Evolutionary conservation across 1,140 invertebrate genomes (phyloP), one percentile per base, ranked within the genome.

Genomic region (Pachyrhynchus sulphureomaculatus): DNA sequence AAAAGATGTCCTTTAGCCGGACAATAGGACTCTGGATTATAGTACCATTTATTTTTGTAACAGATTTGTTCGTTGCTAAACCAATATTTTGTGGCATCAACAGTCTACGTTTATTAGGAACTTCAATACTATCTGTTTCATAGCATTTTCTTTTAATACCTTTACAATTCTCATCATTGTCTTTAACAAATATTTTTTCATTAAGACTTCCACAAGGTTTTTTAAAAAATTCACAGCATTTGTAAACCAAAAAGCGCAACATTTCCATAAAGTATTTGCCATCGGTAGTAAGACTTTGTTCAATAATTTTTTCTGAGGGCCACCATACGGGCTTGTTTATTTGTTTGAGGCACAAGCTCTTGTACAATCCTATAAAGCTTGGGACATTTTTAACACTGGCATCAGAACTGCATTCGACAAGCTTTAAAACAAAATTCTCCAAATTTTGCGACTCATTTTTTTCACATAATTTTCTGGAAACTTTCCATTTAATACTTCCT

Each of bases 161-260:
- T 29, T 51, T 26, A 12, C 36, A 59, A 41, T 59, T 59, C 41
- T 59, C 56, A 24, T 59, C 56, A 47, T 53, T 44, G 13, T 21
- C 20, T 9, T 15, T 12, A 20, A 52, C 13, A 44, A 6, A 29
- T 12, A 15, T 44, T 3, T 29, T 32, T 4, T 8, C 17, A 36
- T 53, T 61, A 23, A 61, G 18, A 5, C 37, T 37, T 34, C 15
- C 57, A 21, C 13, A 33, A n/a, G 56, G 44, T 42, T 64, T 53
- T 51, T 56, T 60, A 42, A 61, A 67, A 64, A 64, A 67, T 12
- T 64, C 61, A 57, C 65, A 52, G 52, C 65, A 67, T 20, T 67
- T 61, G 9, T 61, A 61, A n/a, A 53, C 58, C 21, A 61, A 29
- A 44, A 61, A 52, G 5, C 41, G 24, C 10, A 61, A 18, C 9